These are phyloP conservation scores for Platygyra sinensis DNA, from an alignment of 64 coral and sea anemone genomes.

Conservation along the genomic window DNA sequence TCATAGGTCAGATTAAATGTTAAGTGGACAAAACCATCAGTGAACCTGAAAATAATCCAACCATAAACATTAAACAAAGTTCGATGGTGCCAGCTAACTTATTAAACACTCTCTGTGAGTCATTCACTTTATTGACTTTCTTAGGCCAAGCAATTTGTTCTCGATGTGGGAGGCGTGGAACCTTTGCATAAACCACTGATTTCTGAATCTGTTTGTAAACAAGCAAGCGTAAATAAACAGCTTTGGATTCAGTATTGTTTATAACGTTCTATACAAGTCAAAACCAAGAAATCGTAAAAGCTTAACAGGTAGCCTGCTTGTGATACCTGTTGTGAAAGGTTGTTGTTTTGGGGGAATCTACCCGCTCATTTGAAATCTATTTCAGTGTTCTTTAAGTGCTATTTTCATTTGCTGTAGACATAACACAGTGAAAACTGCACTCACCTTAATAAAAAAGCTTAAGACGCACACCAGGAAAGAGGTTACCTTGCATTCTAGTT, in stretches of 20 bases:
- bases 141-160: no score
- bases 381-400: neutral
- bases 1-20: neutral
- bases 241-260: no score
- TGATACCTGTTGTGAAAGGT: neutral
- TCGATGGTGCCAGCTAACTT: no score
- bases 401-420: neutral
- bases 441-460: neutral
- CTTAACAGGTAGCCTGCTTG: neutral
- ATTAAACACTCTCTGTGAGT: no score
- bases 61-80: no score
- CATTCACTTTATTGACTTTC: no score
- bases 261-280: no score
- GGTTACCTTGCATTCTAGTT: neutral
- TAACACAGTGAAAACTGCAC: neutral
- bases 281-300: neutral
- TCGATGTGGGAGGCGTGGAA: no score
- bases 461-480: neutral
- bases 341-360: neutral
- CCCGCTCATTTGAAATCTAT: neutral
- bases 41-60: neutral
- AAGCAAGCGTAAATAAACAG: no score
- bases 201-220: no score
- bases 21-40: neutral
- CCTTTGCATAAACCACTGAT: no score